phyloP scores from a whole-genome alignment of 2,888 invertebrate genomes.

The Tipula confusa region DNA sequence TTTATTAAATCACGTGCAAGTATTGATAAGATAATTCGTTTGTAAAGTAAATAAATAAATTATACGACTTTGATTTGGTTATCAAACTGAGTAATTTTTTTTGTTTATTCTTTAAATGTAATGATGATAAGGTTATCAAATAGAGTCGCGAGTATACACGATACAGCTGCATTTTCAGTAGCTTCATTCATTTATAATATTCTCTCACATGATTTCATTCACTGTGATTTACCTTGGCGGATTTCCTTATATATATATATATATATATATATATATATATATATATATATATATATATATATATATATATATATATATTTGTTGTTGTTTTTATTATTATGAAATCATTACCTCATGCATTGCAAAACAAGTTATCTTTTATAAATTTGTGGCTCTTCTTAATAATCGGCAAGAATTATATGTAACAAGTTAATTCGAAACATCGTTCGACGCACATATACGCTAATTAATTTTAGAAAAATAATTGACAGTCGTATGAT shows the following conservation, averaged over 20 bases:
- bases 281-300: no score
- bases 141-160: background rate
- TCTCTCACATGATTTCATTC: background rate
- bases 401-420: background rate
- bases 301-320: no score
- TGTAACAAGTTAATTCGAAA: background rate
- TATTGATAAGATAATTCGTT: background rate
- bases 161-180: background rate
- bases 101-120: background rate
- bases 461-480: background rate
- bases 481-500: background rate
- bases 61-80: background rate
- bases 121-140: background rate
- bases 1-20: background rate
- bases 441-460: background rate
- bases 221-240: background rate
- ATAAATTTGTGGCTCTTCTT: background rate
- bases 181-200: background rate
- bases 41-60: background rate
- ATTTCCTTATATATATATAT: background rate
- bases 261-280: no score
- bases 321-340: background rate
- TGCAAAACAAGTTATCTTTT: slow-evolving; percentile 8
- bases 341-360: background rate
- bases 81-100: background rate